A percentile compares a stretch with the other conserved stretches of the same genome.
phyloP scores from a whole-genome alignment of 2,888 invertebrate species.

The Caenorhabditis sp. region DNA sequence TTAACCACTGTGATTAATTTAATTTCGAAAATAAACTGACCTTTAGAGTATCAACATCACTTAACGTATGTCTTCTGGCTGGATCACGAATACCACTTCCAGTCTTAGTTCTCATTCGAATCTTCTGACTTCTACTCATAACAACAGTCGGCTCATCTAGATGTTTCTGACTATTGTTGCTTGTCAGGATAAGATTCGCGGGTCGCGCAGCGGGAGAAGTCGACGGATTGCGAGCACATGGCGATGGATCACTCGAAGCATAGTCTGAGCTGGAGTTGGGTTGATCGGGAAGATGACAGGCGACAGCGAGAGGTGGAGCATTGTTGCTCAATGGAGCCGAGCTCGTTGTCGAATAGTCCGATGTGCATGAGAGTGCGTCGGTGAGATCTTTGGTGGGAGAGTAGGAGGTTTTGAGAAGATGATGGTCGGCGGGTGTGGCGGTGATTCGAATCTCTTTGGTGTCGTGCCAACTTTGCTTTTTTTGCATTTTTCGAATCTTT shows the following conservation, averaged over 20 bases:
- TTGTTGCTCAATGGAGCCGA: conserved; percentile 45
- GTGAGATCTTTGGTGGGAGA: conserved; percentile 42
- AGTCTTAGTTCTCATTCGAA: conserved; percentile 52
- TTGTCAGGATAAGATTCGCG: conserved; percentile 21
- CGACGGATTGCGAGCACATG: conserved; percentile 47
- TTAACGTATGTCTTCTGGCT: conserved; percentile 57
- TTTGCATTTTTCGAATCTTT: conserved; percentile 63
- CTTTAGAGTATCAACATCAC: conserved; percentile 59
- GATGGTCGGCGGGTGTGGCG: conserved; percentile 10
- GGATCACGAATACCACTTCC: conserved; percentile 36
- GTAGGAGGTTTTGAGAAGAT: conserved; percentile 14
- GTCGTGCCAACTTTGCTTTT: conserved; percentile 51
- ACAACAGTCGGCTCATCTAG: conserved; percentile 3
- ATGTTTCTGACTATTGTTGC: not conserved
- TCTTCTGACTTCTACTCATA: conserved; percentile 55
- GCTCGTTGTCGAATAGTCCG: conserved; percentile 62
- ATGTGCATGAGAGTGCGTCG: conserved; percentile 59
- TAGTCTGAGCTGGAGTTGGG: conserved; percentile 49
- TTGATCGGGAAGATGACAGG: conserved; percentile 42
- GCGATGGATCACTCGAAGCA: conserved; percentile 54
- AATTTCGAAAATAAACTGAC: conserved; percentile 9
- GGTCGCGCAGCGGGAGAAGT: conserved; percentile 42
- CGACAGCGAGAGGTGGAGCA: conserved; percentile 40
- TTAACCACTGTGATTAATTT: no score
- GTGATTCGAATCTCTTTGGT: conserved; percentile 19